Base-by-base conservation (phyloP, 1,140 invertebrate genomes). In the Pseudomyrmex concolor region DNA sequence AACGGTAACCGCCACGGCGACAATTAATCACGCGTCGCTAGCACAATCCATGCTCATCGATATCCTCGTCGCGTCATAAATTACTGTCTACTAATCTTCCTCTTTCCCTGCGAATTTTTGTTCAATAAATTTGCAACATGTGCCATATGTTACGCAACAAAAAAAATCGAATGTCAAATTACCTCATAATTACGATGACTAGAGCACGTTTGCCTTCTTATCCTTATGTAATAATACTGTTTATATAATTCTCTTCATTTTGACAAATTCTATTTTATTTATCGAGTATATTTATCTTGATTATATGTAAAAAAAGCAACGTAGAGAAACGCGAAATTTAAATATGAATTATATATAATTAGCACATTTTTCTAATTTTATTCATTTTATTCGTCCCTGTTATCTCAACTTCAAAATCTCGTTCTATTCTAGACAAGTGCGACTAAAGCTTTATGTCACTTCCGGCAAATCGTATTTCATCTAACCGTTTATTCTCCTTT, bases 11-110 rank as follows among this genome's bases (percentile, higher is more conserved):
- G 87, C 81, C 84, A 86, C 85, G 67, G 34, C 51, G 70, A 84
- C 66, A 87, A 88, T 88, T 88, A 88, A 88, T 88, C 86, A 87
- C 85, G 22, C 19, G 63, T 57, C 64, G 84, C 74, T 19, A 60
- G 70, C 84, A 34, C 34, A 88, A 88, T 88, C 86, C 83, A 59
- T 62, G 59, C 70, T 66, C 71, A 88, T 88, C 85, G 86, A 84
- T 88, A 68, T n/a, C 57, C 57, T 45, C 43, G 34, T 62, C 22
- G 15, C 55, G 51, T 68, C 55, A 86, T 87, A 87, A 87, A 87
- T 80, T 87, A 87, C 72, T 34, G 54, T 25, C 71, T 12, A 10
- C 54, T 63, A 63, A 70, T 70, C 57, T n/a, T n/a, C 17, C 51
- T 60, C 68, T 48, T n/a, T 48, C 43, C 15, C 45, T 25, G 54